Conservation (phyloP, 2,888 invertebrate genomes). For the Micropterix aruncella region DNA sequence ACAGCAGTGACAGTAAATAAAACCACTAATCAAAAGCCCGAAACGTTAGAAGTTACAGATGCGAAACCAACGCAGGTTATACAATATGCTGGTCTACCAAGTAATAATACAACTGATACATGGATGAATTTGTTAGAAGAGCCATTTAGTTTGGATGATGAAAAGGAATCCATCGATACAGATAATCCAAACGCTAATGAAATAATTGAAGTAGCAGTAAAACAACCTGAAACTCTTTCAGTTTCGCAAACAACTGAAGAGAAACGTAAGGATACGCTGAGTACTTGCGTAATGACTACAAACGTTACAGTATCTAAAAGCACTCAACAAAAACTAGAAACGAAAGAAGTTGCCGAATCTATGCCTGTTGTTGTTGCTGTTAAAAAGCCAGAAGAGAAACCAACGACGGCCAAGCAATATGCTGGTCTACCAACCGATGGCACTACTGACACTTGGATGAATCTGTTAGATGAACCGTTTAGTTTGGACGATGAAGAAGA, state of each 20-base stretch:
- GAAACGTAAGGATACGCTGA: too few relatives aligned
- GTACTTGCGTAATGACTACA: too few relatives aligned
- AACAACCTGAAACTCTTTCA: not conserved
- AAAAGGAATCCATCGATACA: slow-evolving; percentile 5
- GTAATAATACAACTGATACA: slow-evolving; percentile 7
- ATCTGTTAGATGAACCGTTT: slow-evolving; percentile 12
- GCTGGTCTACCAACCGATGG: slow-evolving; percentile 10
- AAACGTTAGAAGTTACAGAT: not conserved
- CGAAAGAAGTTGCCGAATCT: not conserved
- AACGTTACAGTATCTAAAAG: not conserved
- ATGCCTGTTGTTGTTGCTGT: not conserved
- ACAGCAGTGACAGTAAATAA: not conserved
- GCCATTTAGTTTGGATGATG: slow-evolving; percentile 10
- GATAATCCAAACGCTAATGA: slow-evolving; percentile 5
- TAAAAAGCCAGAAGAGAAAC: not conserved
- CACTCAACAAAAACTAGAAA: not conserved
- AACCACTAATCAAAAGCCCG: not conserved
- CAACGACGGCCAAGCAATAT: slow-evolving; percentile 5
- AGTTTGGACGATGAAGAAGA: slow-evolving; percentile 10
- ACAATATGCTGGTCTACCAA: not conserved
- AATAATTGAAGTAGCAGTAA: slow-evolving; percentile 2
- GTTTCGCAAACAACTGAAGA: too few relatives aligned
- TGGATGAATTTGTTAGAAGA: slow-evolving; percentile 14
- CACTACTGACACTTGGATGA: slow-evolving; percentile 11
- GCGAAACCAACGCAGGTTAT: not conserved